These are phyloP conservation scores for Cathartes aura DNA, from an alignment of 2,113 vertebrate genomes.

Conservation along the genomic window DNA sequence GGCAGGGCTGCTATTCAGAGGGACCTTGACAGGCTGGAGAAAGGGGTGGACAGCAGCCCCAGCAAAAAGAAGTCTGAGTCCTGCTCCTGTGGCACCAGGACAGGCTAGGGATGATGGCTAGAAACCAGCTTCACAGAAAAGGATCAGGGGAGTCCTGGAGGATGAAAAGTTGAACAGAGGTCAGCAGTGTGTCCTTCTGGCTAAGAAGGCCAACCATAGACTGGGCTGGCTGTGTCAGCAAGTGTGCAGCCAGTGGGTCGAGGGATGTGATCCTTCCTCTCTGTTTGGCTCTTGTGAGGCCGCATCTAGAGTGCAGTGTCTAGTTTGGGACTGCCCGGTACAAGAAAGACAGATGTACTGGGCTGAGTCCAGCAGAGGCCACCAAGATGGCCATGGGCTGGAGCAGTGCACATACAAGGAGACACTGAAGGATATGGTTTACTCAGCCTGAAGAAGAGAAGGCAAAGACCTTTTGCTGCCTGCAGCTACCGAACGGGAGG, in stretches of 20 bases:
- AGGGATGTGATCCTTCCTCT: neutral
- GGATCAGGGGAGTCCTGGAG: neutral
- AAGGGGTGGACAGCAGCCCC: neutral
- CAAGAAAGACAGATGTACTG: neutral
- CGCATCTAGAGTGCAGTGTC: neutral
- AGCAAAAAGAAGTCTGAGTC: neutral
- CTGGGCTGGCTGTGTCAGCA: neutral
- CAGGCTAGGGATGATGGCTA: neutral
- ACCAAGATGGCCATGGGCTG: neutral
- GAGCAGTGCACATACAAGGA: neutral
- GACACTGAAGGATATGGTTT: neutral
- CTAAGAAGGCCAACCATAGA: neutral
- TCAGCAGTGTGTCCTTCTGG: neutral
- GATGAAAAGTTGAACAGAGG: neutral
- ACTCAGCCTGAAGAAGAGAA: neutral
- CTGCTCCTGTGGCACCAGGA: neutral
- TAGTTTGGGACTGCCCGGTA: neutral
- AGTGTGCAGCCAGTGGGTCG: rapidly evolving
- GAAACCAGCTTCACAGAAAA: neutral
- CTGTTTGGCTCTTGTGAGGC: neutral
- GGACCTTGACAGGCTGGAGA: neutral
- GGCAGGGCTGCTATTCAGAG: neutral
- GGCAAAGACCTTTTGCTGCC: neutral
- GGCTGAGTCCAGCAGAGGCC: neutral
- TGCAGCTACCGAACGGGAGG: neutral